A percentile compares a stretch with the other conserved stretches of the same genome.
These are phyloP conservation scores for Kradibia gibbosae DNA, from an alignment of 1,140 invertebrate genomes.

Conservation along the genomic window DNA sequence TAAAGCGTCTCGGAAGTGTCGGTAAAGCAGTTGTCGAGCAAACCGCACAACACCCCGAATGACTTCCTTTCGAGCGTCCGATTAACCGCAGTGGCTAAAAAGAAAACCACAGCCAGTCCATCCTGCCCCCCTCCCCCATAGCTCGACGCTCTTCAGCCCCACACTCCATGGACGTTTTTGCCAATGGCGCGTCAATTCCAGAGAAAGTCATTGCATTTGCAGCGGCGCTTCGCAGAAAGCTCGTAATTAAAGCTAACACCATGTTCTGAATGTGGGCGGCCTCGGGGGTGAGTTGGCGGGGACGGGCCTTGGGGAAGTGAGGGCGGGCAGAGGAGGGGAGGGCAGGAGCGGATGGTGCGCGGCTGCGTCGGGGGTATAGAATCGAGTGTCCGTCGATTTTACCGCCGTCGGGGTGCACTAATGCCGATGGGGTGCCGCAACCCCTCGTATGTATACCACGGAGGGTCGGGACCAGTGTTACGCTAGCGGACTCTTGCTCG, in stretches of 20 bases:
- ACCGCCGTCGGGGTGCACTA: conserved; percentile 4
- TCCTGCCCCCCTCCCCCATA: neutral
- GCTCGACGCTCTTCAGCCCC: neutral
- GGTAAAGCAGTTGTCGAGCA: conserved; percentile 15
- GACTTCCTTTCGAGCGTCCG: conserved; percentile 9
- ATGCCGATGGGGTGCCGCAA: conserved; percentile 18
- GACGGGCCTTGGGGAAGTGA: neutral
- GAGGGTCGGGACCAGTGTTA: neutral
- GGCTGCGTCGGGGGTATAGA: neutral
- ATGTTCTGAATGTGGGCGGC: neutral
- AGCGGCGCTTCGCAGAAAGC: conserved; percentile 39
- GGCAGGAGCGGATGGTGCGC: neutral
- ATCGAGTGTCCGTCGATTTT: neutral
- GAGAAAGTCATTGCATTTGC: conserved; percentile 34
- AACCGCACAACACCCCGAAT: neutral
- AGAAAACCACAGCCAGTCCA: conserved; percentile 7
- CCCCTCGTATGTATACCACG: neutral
- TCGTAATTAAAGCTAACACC: conserved; percentile 43
- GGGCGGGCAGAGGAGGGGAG: neutral
- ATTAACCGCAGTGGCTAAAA: conserved; percentile 17
- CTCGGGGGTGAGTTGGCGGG: neutral
- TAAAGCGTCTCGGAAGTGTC: neutral
- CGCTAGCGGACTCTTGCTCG: neutral
- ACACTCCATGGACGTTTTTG: neutral
- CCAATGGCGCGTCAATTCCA: conserved; percentile 35